Evolutionary conservation across 2,888 invertebrate species (phyloP).

Genomic region (Pyrrhia umbra): DNA sequence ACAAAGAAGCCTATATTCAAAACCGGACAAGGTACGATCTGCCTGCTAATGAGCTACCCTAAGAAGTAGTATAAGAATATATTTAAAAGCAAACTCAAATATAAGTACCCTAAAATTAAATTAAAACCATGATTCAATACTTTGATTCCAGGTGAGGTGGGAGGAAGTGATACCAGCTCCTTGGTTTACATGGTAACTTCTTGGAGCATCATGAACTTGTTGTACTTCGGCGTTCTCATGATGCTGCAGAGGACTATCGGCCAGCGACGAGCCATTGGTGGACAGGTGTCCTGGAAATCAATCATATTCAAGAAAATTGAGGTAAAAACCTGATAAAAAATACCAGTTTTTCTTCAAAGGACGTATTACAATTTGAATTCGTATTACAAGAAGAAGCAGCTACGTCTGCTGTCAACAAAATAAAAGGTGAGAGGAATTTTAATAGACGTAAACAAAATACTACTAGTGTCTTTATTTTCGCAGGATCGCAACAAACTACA

Average conservation of each 20-base stretch:
- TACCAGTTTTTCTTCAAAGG: background rate
- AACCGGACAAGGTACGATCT: too few species aligned
- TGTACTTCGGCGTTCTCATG: slow-evolving; percentile 80
- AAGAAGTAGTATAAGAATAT: too few species aligned
- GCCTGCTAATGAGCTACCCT: too few species aligned
- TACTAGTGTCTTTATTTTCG: background rate
- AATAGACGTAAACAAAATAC: background rate
- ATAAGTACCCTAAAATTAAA: too few species aligned
- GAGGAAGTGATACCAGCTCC: slow-evolving; percentile 35
- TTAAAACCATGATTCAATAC: too few species aligned
- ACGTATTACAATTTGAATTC: too few species aligned
- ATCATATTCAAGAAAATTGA: slow-evolving; percentile 77
- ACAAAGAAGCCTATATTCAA: too few species aligned
- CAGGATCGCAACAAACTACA: slow-evolving; percentile 71
- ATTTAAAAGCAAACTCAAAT: too few species aligned
- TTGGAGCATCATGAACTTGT: slow-evolving; percentile 74
- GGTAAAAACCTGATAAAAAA: slow-evolving; percentile 59
- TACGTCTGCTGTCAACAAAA: too few species aligned
- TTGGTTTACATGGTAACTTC: slow-evolving; percentile 71
- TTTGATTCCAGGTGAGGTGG: slow-evolving; percentile 8
- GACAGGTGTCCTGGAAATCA: slow-evolving; percentile 82
- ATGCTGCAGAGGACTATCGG: slow-evolving; percentile 80
- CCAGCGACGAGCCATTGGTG: slow-evolving; percentile 77
- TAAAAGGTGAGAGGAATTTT: too few species aligned
- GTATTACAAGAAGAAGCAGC: too few species aligned